phyloP scores from a whole-genome alignment of 2,888 invertebrate genomes.

The Gryllus longicercus region DNA sequence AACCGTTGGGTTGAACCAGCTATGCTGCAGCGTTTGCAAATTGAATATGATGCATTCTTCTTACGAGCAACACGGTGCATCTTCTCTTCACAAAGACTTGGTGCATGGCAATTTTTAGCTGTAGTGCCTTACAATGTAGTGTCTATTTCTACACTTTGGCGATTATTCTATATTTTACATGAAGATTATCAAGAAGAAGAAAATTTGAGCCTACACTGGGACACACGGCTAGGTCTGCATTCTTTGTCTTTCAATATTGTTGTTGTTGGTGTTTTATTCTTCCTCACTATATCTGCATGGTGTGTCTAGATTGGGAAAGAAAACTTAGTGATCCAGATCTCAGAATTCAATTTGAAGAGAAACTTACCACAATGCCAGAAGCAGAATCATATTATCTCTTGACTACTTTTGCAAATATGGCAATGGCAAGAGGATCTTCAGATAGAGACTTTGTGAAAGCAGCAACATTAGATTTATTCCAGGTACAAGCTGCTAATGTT shows the following conservation, averaged over 20 bases:
- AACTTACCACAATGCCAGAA: slow-evolving; percentile 60
- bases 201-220: slow-evolving; percentile 27
- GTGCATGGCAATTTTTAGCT: slow-evolving; percentile 79
- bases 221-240: slow-evolving; percentile 18
- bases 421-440: slow-evolving; percentile 56
- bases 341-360: slow-evolving; percentile 60
- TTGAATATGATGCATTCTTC: slow-evolving; percentile 72
- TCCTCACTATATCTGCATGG: background rate
- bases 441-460: slow-evolving; percentile 65
- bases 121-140: slow-evolving; percentile 66
- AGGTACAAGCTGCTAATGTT: slow-evolving; percentile 49
- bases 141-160: slow-evolving; percentile 60
- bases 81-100: slow-evolving; percentile 66
- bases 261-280: slow-evolving; percentile 18
- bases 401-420: slow-evolving; percentile 78
- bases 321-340: slow-evolving; percentile 51
- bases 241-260: slow-evolving; percentile 12
- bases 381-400: slow-evolving; percentile 74
- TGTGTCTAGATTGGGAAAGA: slow-evolving; percentile 48
- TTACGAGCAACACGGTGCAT: slow-evolving; percentile 65
- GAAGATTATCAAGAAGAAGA: slow-evolving; percentile 51
- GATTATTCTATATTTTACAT: slow-evolving; percentile 61
- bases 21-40: slow-evolving; percentile 58
- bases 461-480: slow-evolving; percentile 65
- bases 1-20: slow-evolving; percentile 45